Evolutionary conservation across 2,113 vertebrate genomes (phyloP), one percentile per base, ranked within the genome.

Genomic region (Scalopus aquaticus): DNA sequence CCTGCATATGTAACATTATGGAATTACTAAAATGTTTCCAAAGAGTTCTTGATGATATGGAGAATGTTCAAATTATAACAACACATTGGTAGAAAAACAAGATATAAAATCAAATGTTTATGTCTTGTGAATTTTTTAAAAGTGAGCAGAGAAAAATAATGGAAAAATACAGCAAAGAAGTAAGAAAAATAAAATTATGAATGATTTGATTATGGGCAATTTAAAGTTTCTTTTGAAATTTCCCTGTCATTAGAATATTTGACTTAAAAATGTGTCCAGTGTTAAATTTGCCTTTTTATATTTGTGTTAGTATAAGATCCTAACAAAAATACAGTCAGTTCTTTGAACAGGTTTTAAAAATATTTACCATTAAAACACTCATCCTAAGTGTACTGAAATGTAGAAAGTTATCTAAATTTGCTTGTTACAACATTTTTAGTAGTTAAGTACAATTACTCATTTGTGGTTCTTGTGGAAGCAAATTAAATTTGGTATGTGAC

Each of bases 401-500:
- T 22, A 74, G 20, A 9, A 92, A 82, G 44, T 24, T 10, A 69
- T 79, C 88, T 70, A 76, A 64, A 76, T 92, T 64, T 91, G 26
- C 46, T 93, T 58, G 37, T 78, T 90, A 12, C 9, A 19, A 20
- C 76, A 70, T 62, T 77, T 84, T 72, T 94, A 62, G 20, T 73
- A 76, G 81, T 77, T 60, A 86, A 76, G 9, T 13, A 49, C 16
- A 92, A 16, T 81, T 88, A 56, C 92, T 95, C 32, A 12, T 46
- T 8, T 64, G 39, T 84, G 46, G 24, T 92, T 93, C 42, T 72
- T 95, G n/a, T 79, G 69, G 49, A 94, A 88, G 56, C 64, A 93
- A 86, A 96, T 94, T 78, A 94, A 89, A 90, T 92, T 88, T 93
- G 89, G 70, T 77, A 93, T 87, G 94, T 94, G 83, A 93, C 70